phyloP scores from a whole-genome alignment of 2,888 invertebrate genomes.

The Meiosimyza platycephala region DNA sequence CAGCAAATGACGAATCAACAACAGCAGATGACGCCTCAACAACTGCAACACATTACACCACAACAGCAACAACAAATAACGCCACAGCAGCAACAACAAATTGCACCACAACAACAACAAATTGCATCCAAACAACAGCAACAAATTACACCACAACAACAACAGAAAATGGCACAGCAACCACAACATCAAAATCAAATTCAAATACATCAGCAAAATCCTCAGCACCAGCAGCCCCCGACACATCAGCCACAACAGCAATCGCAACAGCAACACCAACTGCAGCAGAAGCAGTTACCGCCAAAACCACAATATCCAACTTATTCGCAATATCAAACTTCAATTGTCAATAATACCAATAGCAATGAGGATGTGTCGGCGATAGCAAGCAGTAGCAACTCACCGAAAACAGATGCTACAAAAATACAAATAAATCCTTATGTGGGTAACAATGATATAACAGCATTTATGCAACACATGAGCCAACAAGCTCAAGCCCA shows the following conservation, averaged over 20 bases:
- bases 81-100: neutral
- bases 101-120: constrained; percentile 23
- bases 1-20: neutral
- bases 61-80: neutral
- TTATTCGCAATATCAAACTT: constrained; percentile 60
- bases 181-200: constrained; percentile 19
- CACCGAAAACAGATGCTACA: constrained; percentile 22
- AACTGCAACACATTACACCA: neutral
- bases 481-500: constrained; percentile 55
- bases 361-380: constrained; percentile 19
- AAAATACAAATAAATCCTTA: constrained; percentile 44
- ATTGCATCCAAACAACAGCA: neutral
- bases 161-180: neutral
- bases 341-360: constrained; percentile 40
- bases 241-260: constrained; percentile 12
- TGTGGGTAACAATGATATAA: constrained; percentile 53
- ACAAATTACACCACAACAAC: neutral
- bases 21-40: neutral
- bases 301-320: constrained; percentile 53
- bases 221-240: constrained; percentile 16
- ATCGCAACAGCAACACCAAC: constrained; percentile 13
- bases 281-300: constrained; percentile 29
- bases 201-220: constrained; percentile 12
- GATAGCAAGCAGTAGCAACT: constrained; percentile 42
- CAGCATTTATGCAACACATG: constrained; percentile 60